Base-by-base conservation (phyloP, 2,888 invertebrate species). In the Drosophila sordidula region DNA sequence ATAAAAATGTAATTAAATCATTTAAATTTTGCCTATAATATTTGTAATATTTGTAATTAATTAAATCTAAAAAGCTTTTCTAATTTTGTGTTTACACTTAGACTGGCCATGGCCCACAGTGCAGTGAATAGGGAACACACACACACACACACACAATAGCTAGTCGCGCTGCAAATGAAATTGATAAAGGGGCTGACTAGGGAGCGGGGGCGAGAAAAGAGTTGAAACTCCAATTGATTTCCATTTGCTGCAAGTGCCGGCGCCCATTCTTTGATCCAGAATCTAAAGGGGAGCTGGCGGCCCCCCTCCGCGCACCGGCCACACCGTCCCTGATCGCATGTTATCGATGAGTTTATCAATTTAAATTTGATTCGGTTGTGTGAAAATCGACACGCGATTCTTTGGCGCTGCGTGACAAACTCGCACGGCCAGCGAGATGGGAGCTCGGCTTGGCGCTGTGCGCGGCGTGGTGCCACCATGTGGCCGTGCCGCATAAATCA, bases 401-500 rank as follows among this genome's bases (percentile, higher is more conserved):
- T 22, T 34, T 18, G 32, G n/a, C 41, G 44, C 56, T 55, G 68
- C 58, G 41, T 68, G 67, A 70, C 71, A 76, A 85, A 75, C 78
- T 78, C 44, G 51, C 36, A 36, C 56, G 50, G 18, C 38, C 34
- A 6, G 6, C 25, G 14, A 34, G 45, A 39, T 42, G 22, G 11
- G 45, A 32, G 29, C n/a, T 42, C 22, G 44, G 29, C 8, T 9
- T 9, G 29, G 29, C 9, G 29, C 29, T 29, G 29, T 11, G 34
- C 29, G 58, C 29, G 49, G 36, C 57, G 62, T 62, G 83, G 58
- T 49, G 42, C 44, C 34, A 49, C 47, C 68, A 44, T 32, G 25
- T 32, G 22, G 45, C 46, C 66, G 56, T 49, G 58, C 36, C 34
- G 65, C 69, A 75, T 76, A 89, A 83, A 85, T 83, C 83, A 89